Conservation (phyloP, 2,113 vertebrate species). For the Origma solitaria region DNA sequence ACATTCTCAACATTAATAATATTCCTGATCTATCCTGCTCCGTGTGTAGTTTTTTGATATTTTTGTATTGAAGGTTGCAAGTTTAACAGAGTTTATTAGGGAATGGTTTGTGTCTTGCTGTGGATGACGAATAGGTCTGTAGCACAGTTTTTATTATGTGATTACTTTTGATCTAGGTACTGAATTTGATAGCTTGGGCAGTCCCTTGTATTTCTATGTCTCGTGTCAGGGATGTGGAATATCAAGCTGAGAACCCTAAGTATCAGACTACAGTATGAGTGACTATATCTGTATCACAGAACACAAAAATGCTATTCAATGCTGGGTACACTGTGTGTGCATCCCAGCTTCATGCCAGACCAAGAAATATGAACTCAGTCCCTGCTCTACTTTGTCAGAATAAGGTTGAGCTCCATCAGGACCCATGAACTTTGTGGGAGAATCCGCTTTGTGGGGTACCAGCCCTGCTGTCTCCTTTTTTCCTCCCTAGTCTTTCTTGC, state of each 20-base stretch:
- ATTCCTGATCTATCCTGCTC: neutral
- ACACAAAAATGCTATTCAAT: accelerated
- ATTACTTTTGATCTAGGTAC: neutral
- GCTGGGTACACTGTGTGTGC: neutral
- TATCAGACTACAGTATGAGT: neutral
- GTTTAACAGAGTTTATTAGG: neutral
- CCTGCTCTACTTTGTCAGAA: neutral
- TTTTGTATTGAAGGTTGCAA: neutral
- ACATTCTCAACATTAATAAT: neutral
- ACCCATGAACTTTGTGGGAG: neutral
- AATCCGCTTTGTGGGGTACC: neutral
- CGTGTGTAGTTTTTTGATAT: neutral
- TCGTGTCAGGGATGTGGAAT: neutral
- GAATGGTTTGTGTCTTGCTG: neutral
- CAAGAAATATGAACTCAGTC: neutral
- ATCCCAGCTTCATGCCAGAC: neutral
- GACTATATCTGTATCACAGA: neutral
- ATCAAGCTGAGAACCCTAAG: neutral
- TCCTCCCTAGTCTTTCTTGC: neutral
- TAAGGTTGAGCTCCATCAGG: neutral
- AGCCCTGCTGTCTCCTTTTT: neutral
- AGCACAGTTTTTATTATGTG: neutral
- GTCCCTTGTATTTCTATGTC: neutral
- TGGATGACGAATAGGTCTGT: neutral
- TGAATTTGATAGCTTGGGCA: neutral